phyloP scores from a whole-genome alignment of 2,888 invertebrate genomes.

The Teleogryllus oceanicus region DNA sequence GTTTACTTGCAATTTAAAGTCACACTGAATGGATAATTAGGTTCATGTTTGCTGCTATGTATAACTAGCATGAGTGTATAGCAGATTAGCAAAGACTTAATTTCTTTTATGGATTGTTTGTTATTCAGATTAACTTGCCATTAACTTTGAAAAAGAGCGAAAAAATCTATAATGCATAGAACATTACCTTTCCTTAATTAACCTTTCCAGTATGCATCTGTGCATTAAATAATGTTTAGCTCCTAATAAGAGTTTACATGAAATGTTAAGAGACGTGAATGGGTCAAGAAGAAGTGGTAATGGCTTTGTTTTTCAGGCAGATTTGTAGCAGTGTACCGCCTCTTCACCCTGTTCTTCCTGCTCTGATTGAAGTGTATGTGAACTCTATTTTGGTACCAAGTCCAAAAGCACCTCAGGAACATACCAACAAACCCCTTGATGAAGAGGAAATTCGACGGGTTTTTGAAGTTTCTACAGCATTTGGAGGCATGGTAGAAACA shows the following conservation, averaged over 20 bases:
- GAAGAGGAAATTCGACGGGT: conserved; percentile 84
- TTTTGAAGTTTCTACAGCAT: conserved; percentile 70
- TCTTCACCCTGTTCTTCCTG: conserved; percentile 87
- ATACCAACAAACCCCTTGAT: conserved; percentile 85
- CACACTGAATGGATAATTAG: too few relatives aligned
- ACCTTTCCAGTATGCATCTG: too few relatives aligned
- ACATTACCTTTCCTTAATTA: too few relatives aligned
- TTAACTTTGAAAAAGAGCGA: too few relatives aligned
- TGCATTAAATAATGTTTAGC: too few relatives aligned
- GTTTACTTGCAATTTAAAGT: too few relatives aligned
- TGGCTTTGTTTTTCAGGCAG: conserved; percentile 58
- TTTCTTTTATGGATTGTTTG: too few relatives aligned
- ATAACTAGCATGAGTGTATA: too few relatives aligned
- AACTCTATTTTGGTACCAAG: conserved; percentile 79
- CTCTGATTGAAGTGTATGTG: conserved; percentile 90
- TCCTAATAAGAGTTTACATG: background rate
- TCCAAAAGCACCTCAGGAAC: conserved; percentile 64
- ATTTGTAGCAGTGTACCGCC: conserved; percentile 86
- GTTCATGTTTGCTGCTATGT: too few relatives aligned
- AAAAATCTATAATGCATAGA: too few relatives aligned
- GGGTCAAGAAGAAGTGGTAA: background rate
- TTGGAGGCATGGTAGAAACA: conserved; percentile 67
- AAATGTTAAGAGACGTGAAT: background rate
- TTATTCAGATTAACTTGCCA: too few relatives aligned
- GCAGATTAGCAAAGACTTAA: too few relatives aligned